Base-by-base conservation (phyloP, 2,888 invertebrate genomes). In the Sphaerophoria taeniata region DNA sequence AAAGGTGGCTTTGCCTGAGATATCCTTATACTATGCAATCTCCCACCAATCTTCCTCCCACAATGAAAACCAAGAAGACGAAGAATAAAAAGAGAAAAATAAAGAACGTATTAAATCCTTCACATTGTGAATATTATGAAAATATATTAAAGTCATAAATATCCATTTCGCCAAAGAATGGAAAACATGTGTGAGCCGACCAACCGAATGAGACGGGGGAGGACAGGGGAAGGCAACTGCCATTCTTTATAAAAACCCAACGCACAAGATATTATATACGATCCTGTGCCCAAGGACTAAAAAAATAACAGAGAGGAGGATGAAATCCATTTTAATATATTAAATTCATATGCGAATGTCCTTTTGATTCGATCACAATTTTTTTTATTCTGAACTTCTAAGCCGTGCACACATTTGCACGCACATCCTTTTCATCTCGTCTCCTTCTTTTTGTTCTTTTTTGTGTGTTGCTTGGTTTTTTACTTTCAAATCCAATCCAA, bases 311-410 rank as follows among this genome's bases (percentile, higher is more conserved):
- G 24, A 77, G 72, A 80, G 63, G 78, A 73, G 65, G 84, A 16
- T 31, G 14, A 86, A 86, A 86, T 82, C 86, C 87, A 87, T 87
- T 87, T 86, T 79, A 77, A 79, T 87, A 86, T 87, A 87, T 87
- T 86, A 86, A 86, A 87, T 86, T 87, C 87, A 87, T 87, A 87
- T 82, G 86, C 74, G 82, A 73, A 85, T 87, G 87, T 87, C 85
- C 85, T 85, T 76, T 82, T 82, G 81, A 82, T 86, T 82, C 74
- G 86, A 86, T 78, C 78, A 75, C 78, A 81, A 72, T 85, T 82
- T 73, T 67, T 31, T 24, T 49, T 67, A 31, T 51, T 45, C 39
- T 70, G 39, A 33, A n/a, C 16, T 33, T 16, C 11, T 14, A 43
- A 43, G 12, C 9, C 43, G 3, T 43, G 43, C 9, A 43, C 12